Evolutionary conservation across 2,888 invertebrate genomes (phyloP).

Genomic region (Norana najaformis): DNA sequence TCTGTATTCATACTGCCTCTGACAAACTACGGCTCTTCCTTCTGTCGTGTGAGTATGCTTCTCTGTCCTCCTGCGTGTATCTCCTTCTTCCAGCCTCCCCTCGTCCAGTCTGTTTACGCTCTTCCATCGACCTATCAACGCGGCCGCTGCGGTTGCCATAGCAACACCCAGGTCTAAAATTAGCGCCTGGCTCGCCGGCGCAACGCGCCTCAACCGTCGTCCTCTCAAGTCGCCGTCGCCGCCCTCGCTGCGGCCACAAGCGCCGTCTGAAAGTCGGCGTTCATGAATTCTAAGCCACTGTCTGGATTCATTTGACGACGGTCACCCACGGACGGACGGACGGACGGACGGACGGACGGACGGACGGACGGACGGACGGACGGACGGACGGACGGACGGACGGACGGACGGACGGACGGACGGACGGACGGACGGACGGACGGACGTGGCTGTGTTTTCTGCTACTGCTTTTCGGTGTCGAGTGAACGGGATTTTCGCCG

Average conservation of each 20-base stretch:
- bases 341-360: background rate
- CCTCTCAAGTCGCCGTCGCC: background rate
- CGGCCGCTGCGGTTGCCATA: background rate
- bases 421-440: conserved; percentile 20
- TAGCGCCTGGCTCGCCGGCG: background rate
- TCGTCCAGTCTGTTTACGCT: background rate
- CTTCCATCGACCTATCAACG: background rate
- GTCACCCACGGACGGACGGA: background rate
- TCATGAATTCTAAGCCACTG: background rate
- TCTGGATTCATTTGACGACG: background rate
- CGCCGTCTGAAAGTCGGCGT: background rate
- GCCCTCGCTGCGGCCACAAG: background rate
- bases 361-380: background rate
- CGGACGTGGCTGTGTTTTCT: background rate
- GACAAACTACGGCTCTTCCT: background rate
- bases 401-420: background rate
- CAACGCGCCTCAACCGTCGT: background rate
- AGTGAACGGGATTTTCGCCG: background rate
- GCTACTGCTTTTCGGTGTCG: background rate
- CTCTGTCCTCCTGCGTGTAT: background rate
- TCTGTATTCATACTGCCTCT: too few species aligned
- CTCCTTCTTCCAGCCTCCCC: background rate
- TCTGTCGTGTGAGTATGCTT: background rate
- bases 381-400: background rate
- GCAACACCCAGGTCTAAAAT: background rate